Base-by-base conservation (phyloP, 1,140 invertebrate species). In the Rhyzopertha dominica region DNA sequence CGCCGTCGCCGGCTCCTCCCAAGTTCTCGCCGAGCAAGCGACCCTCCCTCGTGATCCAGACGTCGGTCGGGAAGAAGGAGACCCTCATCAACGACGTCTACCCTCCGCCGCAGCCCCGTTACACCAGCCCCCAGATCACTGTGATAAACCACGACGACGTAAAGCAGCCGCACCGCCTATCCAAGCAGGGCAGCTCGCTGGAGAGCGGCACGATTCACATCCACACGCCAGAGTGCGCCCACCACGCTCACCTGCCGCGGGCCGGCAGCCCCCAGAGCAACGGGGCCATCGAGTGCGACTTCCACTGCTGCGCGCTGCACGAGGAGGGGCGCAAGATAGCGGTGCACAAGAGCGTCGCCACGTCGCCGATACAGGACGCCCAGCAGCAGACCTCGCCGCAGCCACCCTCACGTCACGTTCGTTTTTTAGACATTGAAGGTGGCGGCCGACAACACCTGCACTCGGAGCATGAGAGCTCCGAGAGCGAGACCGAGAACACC, bases 271-370 rank as follows among this genome's bases (percentile, higher is more conserved):
- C 77, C 66, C 73, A 51, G 77, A 82, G 63, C 30, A 75, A 74
- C 51, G 70, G 74, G 22, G 67, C 72, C 30, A 75, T 78, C 22
- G 87, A 92, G 62, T 95, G 91, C 72, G 91, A 95, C 69, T 95
- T 95, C 69, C 91, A 95, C 68, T 95, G 90, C 68, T 93, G 90
- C 70, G 85, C 90, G 20, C 74, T 95, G 43, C 90, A 94, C 74
- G 89, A 93, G 65, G 89, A 92, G 68, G 88, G 89, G 1, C 79
- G 89, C 20, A 81, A 87, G 59, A 92, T 92, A 58, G 87, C 87
- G 26, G 87, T 92, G 30, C 88, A 91, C 70, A 92, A 66, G 67
- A 86, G 84, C 51, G 88, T 92, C 37, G 87, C 88, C 39, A 92
- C 89, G 28, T 92, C 88, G 29, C 90, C 90, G 43, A 92, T 93